Percentiles rank a stretch among this genome's conserved stretches.
These are phyloP conservation scores for Bradynema listronoti DNA, from an alignment of 1,140 invertebrate species.

Conservation along the genomic window DNA sequence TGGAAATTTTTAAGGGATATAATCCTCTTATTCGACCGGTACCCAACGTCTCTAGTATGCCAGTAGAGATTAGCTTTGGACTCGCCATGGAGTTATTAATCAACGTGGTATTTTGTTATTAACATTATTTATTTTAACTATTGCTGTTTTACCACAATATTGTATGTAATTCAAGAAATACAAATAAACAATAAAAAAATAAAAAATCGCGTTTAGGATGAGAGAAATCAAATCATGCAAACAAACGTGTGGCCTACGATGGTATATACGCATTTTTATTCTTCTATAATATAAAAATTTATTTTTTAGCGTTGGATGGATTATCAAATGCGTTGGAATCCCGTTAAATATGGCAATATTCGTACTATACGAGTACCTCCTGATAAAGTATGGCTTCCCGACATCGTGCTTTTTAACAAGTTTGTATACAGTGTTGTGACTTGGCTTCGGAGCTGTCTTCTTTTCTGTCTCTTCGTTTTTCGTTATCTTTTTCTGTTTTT, in stretches of 20 bases:
- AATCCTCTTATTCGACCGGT: conserved; percentile 97
- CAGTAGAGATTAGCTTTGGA: conserved; percentile 85
- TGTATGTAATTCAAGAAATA: conserved; percentile 70
- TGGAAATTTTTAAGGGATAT: conserved; percentile 93
- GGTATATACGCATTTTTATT: conserved; percentile 22
- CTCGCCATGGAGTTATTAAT: conserved; percentile 96
- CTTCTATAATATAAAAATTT: conserved; percentile 59
- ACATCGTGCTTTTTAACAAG: conserved; percentile 97
- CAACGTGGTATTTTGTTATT: too few relatives aligned
- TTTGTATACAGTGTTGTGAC: too few relatives aligned
- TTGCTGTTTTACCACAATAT: too few relatives aligned
- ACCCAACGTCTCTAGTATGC: conserved; percentile 74
- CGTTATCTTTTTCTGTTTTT: conserved; percentile 28
- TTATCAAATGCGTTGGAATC: conserved; percentile 92
- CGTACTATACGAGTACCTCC: conserved; percentile 83
- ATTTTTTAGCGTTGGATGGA: conserved; percentile 72
- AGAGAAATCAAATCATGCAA: conserved; percentile 57
- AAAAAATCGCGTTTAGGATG: conserved; percentile 31
- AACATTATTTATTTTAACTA: too few relatives aligned
- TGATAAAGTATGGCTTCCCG: conserved; percentile 83
- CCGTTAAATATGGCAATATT: conserved; percentile 91
- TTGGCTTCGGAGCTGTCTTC: too few relatives aligned
- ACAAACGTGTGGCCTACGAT: conserved; percentile 53
- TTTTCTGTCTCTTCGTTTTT: too few relatives aligned
- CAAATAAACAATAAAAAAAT: conserved; percentile 3